Evolutionary conservation across 2,113 vertebrate genomes (phyloP).

Genomic region (Gopherus flavomarginatus): DNA sequence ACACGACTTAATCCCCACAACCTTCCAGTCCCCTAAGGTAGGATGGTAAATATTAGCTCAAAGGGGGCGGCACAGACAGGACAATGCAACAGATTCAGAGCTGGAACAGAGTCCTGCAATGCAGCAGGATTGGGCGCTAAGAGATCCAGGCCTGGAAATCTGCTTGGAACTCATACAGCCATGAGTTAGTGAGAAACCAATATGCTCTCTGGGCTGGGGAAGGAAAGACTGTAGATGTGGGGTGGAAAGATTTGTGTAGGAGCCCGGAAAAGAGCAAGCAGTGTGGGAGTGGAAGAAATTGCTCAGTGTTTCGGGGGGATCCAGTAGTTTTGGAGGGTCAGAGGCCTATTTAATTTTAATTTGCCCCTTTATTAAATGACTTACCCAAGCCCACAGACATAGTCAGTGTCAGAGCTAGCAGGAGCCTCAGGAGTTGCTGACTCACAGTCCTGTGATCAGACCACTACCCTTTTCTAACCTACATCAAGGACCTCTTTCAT

Average conservation of each 20-base stretch:
- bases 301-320: not conserved
- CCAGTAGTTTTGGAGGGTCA: not conserved
- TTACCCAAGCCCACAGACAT: not conserved
- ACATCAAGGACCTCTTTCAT: not conserved
- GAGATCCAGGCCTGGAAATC: not conserved
- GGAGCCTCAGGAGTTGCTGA: not conserved
- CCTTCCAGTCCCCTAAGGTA: no score
- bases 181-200: not conserved
- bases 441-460: not conserved
- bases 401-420: not conserved
- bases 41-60: not conserved
- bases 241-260: not conserved
- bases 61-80: no score
- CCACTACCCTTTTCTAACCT: not conserved
- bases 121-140: not conserved
- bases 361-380: not conserved
- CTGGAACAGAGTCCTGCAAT: not conserved
- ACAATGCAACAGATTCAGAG: not conserved
- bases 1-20: not conserved
- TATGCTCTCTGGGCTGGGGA: not conserved
- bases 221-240: not conserved
- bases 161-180: not conserved
- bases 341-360: not conserved
- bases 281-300: not conserved
- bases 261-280: not conserved